Conservation (phyloP, 2,888 invertebrate species). For the Sphecodes monilicornis region DNA sequence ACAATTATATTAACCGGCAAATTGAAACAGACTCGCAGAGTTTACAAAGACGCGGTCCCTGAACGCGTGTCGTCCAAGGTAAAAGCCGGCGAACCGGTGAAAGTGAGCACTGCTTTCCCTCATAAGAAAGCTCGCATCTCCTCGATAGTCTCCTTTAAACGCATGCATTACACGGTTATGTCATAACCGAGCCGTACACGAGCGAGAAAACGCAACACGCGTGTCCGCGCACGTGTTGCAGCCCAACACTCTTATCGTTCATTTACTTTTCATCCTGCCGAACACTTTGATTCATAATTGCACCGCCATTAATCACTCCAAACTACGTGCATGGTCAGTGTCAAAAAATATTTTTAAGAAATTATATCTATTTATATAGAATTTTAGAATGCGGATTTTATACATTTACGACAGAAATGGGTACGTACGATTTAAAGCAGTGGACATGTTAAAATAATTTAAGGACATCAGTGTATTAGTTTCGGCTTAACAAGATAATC, state of each 20-base stretch:
- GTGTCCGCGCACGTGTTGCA: conserved; percentile 47
- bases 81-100: conserved; percentile 77
- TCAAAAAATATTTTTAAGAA: not conserved
- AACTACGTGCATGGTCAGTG: not conserved
- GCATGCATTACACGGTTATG: conserved; percentile 80
- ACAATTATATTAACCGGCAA: conserved; percentile 53
- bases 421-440: too few relatives aligned
- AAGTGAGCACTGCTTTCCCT: conserved; percentile 82
- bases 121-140: conserved; percentile 75
- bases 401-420: too few relatives aligned
- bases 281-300: not conserved
- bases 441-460: too few relatives aligned
- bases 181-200: conserved; percentile 68
- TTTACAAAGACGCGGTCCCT: conserved; percentile 28
- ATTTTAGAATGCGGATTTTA: too few relatives aligned
- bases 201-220: conserved; percentile 39
- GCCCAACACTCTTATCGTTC: conserved; percentile 25
- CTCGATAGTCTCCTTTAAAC: conserved; percentile 79
- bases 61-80: conserved; percentile 69
- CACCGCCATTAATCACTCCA: not conserved
- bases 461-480: too few relatives aligned
- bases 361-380: too few relatives aligned
- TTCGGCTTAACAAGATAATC: too few relatives aligned
- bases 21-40: conserved; percentile 43
- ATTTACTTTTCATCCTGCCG: conserved; percentile 24